Base-by-base conservation (phyloP, 2,797 vertebrate genomes). In the Selene dorsalis region DNA sequence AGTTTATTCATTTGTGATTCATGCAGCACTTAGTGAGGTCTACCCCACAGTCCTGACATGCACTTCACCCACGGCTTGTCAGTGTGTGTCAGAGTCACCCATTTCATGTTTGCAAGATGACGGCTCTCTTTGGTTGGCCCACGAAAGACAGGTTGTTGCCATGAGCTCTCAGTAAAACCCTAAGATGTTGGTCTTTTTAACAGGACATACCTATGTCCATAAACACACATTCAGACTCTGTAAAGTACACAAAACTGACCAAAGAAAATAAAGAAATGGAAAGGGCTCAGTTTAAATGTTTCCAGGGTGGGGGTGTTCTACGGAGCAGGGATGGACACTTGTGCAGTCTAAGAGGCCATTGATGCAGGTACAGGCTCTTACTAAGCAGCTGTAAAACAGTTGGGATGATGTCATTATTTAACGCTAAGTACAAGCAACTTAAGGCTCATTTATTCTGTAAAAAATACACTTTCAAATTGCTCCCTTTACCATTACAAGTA, bases 341-440 rank as follows among this genome's bases (percentile, higher is more conserved):
- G 48, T 74, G 64, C 43, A 77, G 76, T 76, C 83, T 83, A 79
- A 80, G 62, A 39, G 26, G 55, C 72, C 78, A 47, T 26, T 77
- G 71, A 59, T 84, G 79, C 84, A 88, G 83, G 88, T 87, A 67
- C 53, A 72, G 66, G 45, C 58, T 73, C 69, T 70, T 12, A 50
- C 71, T 26, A 17, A 79, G 71, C 93, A 92, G 87, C 88, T 92
- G 89, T 67, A 65, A 68, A 57, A 88, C 89, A 87, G 66, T 88
- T 83, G 87, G 73, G 67, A 69, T 93, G 88, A 93, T 85, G 87
- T 94, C 90, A 93, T 90, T 87, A 87, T 89, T 91, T 89, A 87
- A 82, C 35, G 20, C 73, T 62, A 58, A 72, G 50, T 59, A 84
- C 68, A 84, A 77, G 67, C 65, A 75, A 80, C 73, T 73, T 82